Evolutionary conservation across 2,888 invertebrate genomes (phyloP).

Genomic region (Caenorhabditis macrosperma): DNA sequence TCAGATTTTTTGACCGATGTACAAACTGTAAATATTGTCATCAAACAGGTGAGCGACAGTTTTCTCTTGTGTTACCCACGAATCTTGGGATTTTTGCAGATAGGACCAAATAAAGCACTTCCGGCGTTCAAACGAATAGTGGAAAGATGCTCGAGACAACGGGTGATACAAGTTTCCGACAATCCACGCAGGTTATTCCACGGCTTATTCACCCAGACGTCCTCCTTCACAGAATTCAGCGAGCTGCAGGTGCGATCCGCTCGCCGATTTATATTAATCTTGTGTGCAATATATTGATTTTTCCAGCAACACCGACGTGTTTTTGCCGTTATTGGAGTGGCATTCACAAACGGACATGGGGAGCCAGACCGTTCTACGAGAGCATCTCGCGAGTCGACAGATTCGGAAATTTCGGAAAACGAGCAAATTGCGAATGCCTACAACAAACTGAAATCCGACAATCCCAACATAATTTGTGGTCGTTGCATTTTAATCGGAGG

Average conservation of each 20-base stretch:
- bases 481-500: constrained; percentile 74
- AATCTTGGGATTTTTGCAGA: constrained; percentile 46
- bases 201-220: constrained; percentile 71
- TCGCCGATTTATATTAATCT: background rate
- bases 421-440: constrained; percentile 50
- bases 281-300: background rate
- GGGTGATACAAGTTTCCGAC: constrained; percentile 72
- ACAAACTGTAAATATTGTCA: constrained; percentile 59
- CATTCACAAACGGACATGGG: constrained; percentile 57
- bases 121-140: constrained; percentile 66
- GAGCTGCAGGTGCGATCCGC: constrained; percentile 72
- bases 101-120: constrained; percentile 58
- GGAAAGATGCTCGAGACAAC: constrained; percentile 67
- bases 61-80: background rate
- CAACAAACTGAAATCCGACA: constrained; percentile 59
- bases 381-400: constrained; percentile 41
- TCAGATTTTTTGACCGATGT: constrained; percentile 62
- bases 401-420: constrained; percentile 33
- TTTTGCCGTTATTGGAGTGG: constrained; percentile 76
- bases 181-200: constrained; percentile 73
- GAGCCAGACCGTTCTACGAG: constrained; percentile 28
- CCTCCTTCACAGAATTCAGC: constrained; percentile 70
- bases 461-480: constrained; percentile 69
- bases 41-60: constrained; percentile 48
- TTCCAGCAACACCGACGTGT: constrained; percentile 74